Conservation (phyloP, 2,113 vertebrate genomes). For the Pyxicephalus adspersus region DNA sequence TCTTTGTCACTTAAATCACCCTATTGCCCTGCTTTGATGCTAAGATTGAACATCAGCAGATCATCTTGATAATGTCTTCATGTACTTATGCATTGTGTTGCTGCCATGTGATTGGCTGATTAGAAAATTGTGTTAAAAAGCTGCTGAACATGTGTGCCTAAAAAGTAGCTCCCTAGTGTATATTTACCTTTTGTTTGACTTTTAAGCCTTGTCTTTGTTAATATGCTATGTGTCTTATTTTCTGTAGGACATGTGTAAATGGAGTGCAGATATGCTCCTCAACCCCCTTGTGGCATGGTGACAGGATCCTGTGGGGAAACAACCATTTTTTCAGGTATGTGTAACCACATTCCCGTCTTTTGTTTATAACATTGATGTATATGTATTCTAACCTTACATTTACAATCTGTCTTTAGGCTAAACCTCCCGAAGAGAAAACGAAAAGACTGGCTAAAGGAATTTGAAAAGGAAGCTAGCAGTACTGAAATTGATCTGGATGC, state of each 20-base stretch:
- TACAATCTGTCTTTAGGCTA: conserved; percentile 73
- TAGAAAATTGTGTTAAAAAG: no score
- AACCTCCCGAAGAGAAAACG: conserved; percentile 94
- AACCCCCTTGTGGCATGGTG: conserved; percentile 93
- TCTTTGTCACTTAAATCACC: no score
- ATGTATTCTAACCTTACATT: background rate
- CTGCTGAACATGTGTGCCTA: no score
- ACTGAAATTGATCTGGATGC: conserved; percentile 89
- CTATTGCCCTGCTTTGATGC: no score
- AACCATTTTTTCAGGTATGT: conserved; percentile 98
- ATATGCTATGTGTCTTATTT: background rate
- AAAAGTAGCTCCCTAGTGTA: no score
- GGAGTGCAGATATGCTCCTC: conserved; percentile 80
- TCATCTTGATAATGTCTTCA: no score
- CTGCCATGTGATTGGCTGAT: no score
- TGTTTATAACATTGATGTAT: background rate
- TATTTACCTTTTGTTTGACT: no score
- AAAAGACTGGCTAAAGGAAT: conserved; percentile 90
- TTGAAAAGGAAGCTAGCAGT: conserved; percentile 81
- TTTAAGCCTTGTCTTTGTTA: background rate
- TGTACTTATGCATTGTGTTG: no score
- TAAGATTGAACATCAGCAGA: no score
- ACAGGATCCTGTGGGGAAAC: conserved; percentile 97
- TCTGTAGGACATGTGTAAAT: conserved; percentile 91
- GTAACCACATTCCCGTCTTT: background rate